A percentile compares a stretch with the other conserved stretches of the same genome.
phyloP scores from a whole-genome alignment of 1,140 invertebrate genomes.

The Drosophila ironensis region DNA sequence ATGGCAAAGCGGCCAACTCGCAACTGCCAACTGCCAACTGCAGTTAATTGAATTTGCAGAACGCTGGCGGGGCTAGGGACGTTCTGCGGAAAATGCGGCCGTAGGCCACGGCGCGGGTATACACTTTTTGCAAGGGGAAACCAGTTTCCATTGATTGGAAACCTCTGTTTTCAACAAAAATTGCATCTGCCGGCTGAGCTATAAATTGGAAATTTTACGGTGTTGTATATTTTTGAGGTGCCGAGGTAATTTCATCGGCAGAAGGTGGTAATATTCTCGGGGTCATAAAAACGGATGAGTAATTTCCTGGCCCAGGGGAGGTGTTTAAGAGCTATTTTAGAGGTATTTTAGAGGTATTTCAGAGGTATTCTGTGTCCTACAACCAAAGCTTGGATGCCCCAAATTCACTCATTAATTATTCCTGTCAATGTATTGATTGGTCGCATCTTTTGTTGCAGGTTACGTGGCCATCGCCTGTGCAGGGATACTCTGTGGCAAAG shows the following conservation, averaged over 20 bases:
- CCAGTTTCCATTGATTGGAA: background rate
- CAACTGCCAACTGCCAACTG: constrained; percentile 54
- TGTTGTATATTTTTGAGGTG: background rate
- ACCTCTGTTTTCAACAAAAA: background rate
- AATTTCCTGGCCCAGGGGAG: background rate
- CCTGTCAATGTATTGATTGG: no score
- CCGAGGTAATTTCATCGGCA: background rate
- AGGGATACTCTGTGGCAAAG: background rate
- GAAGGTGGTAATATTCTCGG: background rate
- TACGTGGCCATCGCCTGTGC: no score
- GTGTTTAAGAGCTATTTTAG: no score
- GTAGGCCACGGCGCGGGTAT: background rate
- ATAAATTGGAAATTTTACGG: constrained; percentile 3
- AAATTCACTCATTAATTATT: no score
- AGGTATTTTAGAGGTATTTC: no score
- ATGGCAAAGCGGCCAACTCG: constrained; percentile 34
- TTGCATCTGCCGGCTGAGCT: background rate
- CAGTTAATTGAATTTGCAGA: constrained; percentile 62
- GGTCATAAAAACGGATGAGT: background rate
- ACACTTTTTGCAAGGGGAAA: constrained; percentile 18
- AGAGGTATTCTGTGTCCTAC: no score
- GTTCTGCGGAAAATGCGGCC: background rate
- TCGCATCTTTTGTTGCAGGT: no score
- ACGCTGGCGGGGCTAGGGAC: background rate
- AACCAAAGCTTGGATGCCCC: no score